phyloP scores from a whole-genome alignment of 2,113 vertebrate species.

The Centropus bengalensis region DNA sequence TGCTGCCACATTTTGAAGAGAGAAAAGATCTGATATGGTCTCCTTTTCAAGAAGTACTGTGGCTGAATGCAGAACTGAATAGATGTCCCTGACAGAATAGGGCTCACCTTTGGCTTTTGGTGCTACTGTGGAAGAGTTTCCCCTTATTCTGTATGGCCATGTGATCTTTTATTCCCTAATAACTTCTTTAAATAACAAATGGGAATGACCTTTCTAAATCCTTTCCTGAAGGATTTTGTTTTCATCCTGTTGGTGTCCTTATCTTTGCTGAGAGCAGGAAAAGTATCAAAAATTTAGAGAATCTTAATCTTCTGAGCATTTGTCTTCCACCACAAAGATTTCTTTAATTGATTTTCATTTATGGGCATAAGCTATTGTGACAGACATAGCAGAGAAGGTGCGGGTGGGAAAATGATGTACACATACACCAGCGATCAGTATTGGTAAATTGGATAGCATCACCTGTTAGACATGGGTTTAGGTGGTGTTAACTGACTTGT shows the following conservation, averaged over 20 bases:
- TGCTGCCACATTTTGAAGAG: neutral
- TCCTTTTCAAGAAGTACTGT: neutral
- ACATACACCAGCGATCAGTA: neutral
- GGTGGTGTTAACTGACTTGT: neutral
- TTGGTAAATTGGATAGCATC: neutral
- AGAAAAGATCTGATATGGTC: neutral
- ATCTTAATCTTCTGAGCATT: neutral
- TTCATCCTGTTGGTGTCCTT: neutral
- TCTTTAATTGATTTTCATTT: neutral
- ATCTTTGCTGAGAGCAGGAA: neutral
- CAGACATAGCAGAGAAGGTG: neutral
- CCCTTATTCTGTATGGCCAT: neutral
- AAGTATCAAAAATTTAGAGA: neutral
- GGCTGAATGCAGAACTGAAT: neutral
- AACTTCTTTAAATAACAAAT: neutral
- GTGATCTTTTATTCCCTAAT: neutral
- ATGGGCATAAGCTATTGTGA: neutral
- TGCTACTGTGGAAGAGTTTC: neutral
- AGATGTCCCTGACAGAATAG: neutral
- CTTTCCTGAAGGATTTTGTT: neutral
- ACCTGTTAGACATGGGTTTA: neutral
- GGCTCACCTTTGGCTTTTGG: neutral
- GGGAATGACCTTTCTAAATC: neutral
- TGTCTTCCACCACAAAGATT: neutral
- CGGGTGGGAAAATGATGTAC: neutral